Evolutionary conservation across 2,113 vertebrate species (phyloP).

Genomic region (Silurus glanis): DNA sequence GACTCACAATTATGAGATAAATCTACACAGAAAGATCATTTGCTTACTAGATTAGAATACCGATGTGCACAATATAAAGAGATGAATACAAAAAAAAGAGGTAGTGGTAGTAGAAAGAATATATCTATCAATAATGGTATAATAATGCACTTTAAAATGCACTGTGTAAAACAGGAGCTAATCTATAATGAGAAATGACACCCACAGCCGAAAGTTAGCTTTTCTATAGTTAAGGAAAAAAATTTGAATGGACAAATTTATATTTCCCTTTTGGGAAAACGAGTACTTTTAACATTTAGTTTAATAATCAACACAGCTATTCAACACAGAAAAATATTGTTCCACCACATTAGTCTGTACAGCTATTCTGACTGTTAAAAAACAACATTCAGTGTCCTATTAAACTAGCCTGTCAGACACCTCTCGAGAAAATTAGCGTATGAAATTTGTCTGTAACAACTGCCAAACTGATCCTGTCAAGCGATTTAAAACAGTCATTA

Average conservation of each 20-base stretch:
- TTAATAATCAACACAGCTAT: background rate
- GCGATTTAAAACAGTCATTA: slow-evolving; percentile 41
- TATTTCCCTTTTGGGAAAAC: background rate
- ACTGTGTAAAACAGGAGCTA: background rate
- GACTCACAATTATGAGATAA: background rate
- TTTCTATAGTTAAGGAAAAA: background rate
- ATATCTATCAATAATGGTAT: slow-evolving; percentile 7
- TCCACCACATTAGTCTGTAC: background rate
- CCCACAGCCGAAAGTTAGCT: background rate
- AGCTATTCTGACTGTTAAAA: slow-evolving; percentile 4
- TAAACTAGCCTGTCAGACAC: slow-evolving; percentile 24
- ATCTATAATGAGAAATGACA: background rate
- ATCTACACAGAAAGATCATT: background rate
- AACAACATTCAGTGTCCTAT: slow-evolving; percentile 4
- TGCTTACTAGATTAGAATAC: background rate
- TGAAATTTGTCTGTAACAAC: slow-evolving; percentile 41
- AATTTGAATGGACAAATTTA: background rate
- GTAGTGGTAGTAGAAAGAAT: background rate
- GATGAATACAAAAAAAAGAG: background rate
- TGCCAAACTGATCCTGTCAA: slow-evolving; percentile 30
- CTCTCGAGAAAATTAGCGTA: slow-evolving; percentile 30
- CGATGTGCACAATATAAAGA: background rate
- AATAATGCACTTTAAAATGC: slow-evolving; percentile 49
- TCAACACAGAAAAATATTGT: background rate
- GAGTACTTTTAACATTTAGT: background rate